A percentile compares a stretch with the other conserved stretches of the same genome.
phyloP scores from a whole-genome alignment of 1,140 invertebrate species.

The Pollicipes pollicipes region DNA sequence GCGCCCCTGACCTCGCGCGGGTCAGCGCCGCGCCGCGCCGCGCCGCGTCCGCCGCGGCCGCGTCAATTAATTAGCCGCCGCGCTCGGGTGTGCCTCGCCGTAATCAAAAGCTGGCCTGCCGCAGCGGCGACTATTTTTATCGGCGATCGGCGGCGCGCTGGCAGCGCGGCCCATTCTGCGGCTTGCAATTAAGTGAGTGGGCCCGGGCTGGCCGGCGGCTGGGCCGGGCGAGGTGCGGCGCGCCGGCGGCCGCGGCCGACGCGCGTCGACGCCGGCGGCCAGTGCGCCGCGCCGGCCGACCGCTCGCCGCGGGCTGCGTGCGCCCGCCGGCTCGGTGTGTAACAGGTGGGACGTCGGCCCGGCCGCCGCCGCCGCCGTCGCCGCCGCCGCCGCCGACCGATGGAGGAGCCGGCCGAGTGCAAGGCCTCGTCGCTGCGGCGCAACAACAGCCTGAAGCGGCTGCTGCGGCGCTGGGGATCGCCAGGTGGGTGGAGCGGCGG shows the following conservation, averaged over 20 bases:
- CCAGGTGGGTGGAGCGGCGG: background rate
- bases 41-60: too few relatives aligned
- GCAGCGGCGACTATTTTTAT: constrained; percentile 21
- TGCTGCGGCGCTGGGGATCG: constrained; percentile 28
- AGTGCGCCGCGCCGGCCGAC: too few relatives aligned
- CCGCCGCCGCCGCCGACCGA: background rate
- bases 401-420: constrained; percentile 11
- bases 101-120: background rate
- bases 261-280: constrained; percentile 3
- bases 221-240: too few relatives aligned
- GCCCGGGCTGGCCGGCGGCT: background rate
- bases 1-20: background rate
- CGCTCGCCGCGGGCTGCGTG: background rate
- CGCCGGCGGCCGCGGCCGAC: constrained; percentile 6
- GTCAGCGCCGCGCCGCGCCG: background rate
- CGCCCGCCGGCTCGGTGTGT: constrained; percentile 17
- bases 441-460: constrained; percentile 39
- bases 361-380: constrained; percentile 9
- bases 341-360: too few relatives aligned
- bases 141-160: constrained; percentile 8
- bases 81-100: constrained; percentile 15
- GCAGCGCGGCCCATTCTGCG: background rate
- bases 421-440: constrained; percentile 28
- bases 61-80: background rate
- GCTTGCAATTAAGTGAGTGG: background rate